Evolutionary conservation across 2,797 vertebrate species (phyloP).

Genomic region (Tiaroga cobitis): DNA sequence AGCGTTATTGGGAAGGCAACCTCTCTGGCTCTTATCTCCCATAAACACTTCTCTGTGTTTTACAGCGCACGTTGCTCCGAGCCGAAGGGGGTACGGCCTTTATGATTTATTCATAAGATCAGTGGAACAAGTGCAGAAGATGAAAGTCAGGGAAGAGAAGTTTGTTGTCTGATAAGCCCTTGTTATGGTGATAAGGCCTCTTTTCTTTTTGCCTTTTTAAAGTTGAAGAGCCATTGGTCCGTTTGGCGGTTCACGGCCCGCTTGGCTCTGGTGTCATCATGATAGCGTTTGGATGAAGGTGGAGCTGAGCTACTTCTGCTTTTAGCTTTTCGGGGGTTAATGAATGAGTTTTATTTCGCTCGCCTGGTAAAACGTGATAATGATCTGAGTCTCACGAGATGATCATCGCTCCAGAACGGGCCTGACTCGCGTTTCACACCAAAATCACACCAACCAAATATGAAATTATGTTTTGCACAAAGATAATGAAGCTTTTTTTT

Average conservation of each 20-base stretch:
- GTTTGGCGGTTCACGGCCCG: background rate
- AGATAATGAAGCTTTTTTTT: background rate
- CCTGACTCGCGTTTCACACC: background rate
- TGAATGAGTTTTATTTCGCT: background rate
- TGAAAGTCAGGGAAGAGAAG: constrained; percentile 66
- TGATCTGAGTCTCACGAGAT: background rate
- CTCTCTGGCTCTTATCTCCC: constrained; percentile 77
- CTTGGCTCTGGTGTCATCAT: background rate
- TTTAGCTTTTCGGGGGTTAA: too few relatives aligned
- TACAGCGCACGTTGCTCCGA: constrained; percentile 70
- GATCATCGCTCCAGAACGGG: background rate
- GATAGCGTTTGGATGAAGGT: background rate
- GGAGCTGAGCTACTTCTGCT: background rate
- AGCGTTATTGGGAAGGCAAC: constrained; percentile 76
- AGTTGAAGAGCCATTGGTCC: constrained; percentile 7
- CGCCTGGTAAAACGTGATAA: background rate
- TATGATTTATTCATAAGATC: constrained; percentile 79
- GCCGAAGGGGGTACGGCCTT: constrained; percentile 65
- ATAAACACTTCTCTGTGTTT: constrained; percentile 80
- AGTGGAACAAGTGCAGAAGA: constrained; percentile 65
- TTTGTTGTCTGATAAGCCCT: constrained; percentile 51
- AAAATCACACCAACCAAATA: background rate
- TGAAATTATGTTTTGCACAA: background rate
- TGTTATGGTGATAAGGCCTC: constrained; percentile 37
- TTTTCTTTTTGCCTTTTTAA: constrained; percentile 33